Conservation (phyloP, 2,888 invertebrate genomes). For the Rhaphigaster nebulosa region DNA sequence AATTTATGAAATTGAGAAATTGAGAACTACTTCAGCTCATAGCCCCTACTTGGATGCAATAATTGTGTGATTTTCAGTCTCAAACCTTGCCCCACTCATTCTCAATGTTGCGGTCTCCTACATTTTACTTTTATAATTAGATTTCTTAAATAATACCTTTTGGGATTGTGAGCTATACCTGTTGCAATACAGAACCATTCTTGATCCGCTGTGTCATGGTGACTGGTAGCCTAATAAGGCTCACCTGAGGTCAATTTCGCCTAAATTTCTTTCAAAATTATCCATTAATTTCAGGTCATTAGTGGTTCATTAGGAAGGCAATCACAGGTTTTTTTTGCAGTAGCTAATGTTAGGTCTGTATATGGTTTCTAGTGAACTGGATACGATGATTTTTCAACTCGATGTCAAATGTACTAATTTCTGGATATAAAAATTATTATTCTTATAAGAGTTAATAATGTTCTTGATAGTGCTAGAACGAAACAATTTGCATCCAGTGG, state of each 20-base stretch:
- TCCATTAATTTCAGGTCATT: neutral
- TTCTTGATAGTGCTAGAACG: too few species aligned
- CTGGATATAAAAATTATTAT: neutral
- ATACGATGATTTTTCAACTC: neutral
- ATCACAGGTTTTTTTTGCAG: neutral
- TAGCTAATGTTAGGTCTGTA: neutral
- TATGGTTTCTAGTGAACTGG: neutral
- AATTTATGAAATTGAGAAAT: neutral
- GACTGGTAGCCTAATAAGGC: neutral
- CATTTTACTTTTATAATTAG: slow-evolving; percentile 7
- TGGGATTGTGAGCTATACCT: neutral
- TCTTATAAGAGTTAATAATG: too few species aligned
- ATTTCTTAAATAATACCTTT: neutral
- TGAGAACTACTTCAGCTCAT: neutral
- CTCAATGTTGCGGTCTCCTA: neutral
- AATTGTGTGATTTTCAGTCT: neutral
- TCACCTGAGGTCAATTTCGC: neutral
- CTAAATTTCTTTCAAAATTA: neutral
- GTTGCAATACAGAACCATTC: neutral
- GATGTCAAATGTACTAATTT: neutral
- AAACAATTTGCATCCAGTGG: too few species aligned
- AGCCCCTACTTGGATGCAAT: neutral
- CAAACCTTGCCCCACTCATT: neutral
- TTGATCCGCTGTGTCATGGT: neutral
- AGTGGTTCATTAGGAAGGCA: neutral